Evolutionary conservation across 2,113 vertebrate species (phyloP).

Genomic region (Tychaedon coryphoeus): DNA sequence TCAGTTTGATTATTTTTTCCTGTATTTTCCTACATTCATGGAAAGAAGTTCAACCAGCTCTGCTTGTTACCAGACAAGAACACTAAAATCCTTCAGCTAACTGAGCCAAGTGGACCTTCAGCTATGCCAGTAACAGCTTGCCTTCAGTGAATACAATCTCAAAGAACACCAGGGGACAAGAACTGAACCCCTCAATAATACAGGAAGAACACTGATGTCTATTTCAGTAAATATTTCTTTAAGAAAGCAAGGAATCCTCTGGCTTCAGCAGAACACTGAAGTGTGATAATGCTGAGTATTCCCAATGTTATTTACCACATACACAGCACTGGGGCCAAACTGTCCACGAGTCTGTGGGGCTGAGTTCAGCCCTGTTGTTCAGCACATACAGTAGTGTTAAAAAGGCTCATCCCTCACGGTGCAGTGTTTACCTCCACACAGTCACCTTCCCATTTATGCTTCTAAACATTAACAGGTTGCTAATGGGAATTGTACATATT

Average conservation of each 20-base stretch:
- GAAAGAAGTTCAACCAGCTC: neutral
- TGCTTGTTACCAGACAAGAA: neutral
- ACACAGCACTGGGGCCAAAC: neutral
- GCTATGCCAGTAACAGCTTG: neutral
- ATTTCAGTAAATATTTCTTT: neutral
- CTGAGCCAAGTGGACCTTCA: neutral
- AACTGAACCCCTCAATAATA: neutral
- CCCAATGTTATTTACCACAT: neutral
- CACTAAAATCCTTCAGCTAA: neutral
- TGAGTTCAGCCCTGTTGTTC: neutral
- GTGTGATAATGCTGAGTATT: neutral
- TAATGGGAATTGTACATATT: neutral
- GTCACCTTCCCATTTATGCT: neutral
- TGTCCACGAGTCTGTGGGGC: too few species aligned
- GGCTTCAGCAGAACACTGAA: neutral
- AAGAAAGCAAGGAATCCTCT: neutral
- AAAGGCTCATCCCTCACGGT: neutral
- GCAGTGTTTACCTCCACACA: neutral
- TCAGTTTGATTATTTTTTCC: neutral
- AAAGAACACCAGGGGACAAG: neutral
- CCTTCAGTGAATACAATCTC: neutral
- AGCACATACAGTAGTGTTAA: neutral
- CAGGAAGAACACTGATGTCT: neutral
- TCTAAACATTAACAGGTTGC: neutral
- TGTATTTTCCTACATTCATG: neutral